Percentiles rank a stretch among this genome's conserved stretches.
Evolutionary conservation across 2,797 vertebrate genomes (phyloP).

Genomic region (Trematomus bernacchii): DNA sequence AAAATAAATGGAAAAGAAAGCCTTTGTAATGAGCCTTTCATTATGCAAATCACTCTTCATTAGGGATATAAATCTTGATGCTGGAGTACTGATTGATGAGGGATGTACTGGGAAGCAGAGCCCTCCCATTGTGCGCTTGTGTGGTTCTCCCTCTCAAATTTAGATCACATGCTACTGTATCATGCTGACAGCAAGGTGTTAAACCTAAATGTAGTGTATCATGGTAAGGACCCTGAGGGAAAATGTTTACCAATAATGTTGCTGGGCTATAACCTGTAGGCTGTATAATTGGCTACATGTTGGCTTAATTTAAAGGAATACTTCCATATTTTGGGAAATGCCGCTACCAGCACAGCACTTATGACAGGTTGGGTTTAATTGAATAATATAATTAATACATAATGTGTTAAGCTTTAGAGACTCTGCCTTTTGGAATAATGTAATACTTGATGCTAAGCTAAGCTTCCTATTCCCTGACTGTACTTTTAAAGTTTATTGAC

Average conservation of each 20-base stretch:
- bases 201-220: constrained; percentile 24
- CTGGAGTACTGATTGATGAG: constrained; percentile 51
- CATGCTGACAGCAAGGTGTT: constrained; percentile 53
- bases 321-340: neutral
- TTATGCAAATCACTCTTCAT: constrained; percentile 67
- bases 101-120: constrained; percentile 34
- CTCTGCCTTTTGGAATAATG: neutral
- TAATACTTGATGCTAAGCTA: neutral
- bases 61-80: constrained; percentile 47
- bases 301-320: neutral
- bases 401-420: neutral
- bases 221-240: constrained; percentile 5
- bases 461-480: neutral
- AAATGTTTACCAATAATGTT: constrained; percentile 32
- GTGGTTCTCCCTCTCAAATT: constrained; percentile 46
- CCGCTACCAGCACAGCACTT: no score
- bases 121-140: constrained; percentile 26
- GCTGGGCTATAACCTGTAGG: neutral
- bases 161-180: constrained; percentile 59
- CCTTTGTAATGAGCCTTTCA: constrained; percentile 49
- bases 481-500: neutral
- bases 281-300: neutral
- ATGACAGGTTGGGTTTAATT: neutral
- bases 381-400: neutral
- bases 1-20: constrained; percentile 32